Base-by-base conservation (phyloP, 2,888 invertebrate genomes). In the Melieria crassipennis region DNA sequence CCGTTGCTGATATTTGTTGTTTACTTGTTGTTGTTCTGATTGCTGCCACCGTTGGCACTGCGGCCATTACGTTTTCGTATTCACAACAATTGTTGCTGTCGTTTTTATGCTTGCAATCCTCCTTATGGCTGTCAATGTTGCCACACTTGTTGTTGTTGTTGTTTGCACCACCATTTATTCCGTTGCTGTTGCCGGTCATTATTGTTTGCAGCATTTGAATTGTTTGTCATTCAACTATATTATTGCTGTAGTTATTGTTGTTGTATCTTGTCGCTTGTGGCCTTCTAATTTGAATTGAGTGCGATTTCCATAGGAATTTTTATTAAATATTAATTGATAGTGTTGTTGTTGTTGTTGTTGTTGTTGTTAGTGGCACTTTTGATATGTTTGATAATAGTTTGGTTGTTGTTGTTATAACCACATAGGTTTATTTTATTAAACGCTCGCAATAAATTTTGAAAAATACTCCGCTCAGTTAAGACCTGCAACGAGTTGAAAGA, bases 171-270 rank as follows among this genome's bases (percentile, higher is more conserved):
- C 30, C 30, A 30, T 30, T 30, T 67, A 56, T 56, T 66, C 10
- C 47, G 63, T 52, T 60, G 13, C 62, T 63, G 63, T 73, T 72
- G 58, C 60, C 52, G 30, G 13, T 62, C 30, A 43, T 58, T 63
- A 7, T 67, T 67, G 64, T 63, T 73, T 64, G 64, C 69, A 65
- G 16, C 73, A 65, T 46, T 65, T 55, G 65, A 73, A 56, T 64
- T 55, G 63, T 69, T 65, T 61, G 47, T 46, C 13, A n/a, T 6
- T 62, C 55, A 65, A n/a, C n/a, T 61, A 55, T 50, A 47, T 52
- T 58, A 11, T 16, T 50, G 13, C 13, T 67, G 55, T 48, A 30
- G 13, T 45, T 60, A 13, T 50, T 70, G 46, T 43, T 72, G 64
- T 58, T 69, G 50, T 30, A n/a, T 9, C 56, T 55, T 4, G 4